A percentile compares a stretch with the other conserved stretches of the same genome.
Conservation (phyloP, 2,888 invertebrate genomes). For the Teinopalpus imperialis region DNA sequence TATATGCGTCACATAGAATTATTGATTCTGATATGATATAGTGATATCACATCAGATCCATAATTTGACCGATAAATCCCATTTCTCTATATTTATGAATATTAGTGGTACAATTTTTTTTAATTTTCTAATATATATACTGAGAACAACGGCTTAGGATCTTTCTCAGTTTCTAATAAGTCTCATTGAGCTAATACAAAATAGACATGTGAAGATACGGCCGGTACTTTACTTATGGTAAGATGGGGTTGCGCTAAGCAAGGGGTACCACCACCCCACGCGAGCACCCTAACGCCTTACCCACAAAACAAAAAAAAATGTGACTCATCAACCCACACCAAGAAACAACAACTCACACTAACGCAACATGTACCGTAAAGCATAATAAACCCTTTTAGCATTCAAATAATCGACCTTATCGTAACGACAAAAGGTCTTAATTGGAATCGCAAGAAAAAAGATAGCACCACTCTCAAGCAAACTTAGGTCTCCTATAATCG, state of each 20-base stretch:
- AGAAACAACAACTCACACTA: conserved; percentile 60
- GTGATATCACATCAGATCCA: no score
- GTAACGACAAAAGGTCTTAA: conserved; percentile 55
- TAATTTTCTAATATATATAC: no score
- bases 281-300: conserved; percentile 76
- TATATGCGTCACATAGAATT: no score
- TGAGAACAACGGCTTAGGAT: conserved; percentile 3
- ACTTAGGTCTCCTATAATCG: conserved; percentile 77
- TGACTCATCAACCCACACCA: conserved; percentile 82
- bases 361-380: conserved; percentile 45
- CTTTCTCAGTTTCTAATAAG: conserved; percentile 61
- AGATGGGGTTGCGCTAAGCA: conserved; percentile 79
- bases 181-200: conserved; percentile 53
- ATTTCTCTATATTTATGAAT: no score
- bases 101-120: no score
- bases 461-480: conserved; percentile 58
- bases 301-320: conserved; percentile 83
- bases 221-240: conserved; percentile 81
- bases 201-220: conserved; percentile 79
- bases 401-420: conserved; percentile 64
- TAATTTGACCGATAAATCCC: no score
- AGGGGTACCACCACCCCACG: conserved; percentile 71
- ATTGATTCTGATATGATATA: no score
- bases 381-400: conserved; percentile 47
- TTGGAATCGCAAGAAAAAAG: conserved; percentile 36